These are phyloP conservation scores for Sesia bembeciformis DNA, from an alignment of 2,888 invertebrate species.

Conservation along the genomic window DNA sequence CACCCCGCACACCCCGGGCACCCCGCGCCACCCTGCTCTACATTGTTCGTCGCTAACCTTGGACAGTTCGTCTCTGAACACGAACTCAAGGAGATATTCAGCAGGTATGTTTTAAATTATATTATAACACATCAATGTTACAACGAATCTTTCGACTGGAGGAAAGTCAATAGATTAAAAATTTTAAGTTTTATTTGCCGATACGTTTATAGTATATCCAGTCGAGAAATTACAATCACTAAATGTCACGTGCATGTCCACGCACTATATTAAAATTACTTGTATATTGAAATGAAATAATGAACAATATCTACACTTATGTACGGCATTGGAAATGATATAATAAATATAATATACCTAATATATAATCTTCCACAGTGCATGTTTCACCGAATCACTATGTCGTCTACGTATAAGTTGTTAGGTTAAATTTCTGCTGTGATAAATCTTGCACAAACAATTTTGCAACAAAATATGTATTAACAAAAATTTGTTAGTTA, in stretches of 20 bases:
- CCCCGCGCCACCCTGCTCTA: conserved; percentile 93
- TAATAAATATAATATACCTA: conserved; percentile 22
- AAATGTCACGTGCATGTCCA: conserved; percentile 45
- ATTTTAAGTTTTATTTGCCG: background rate
- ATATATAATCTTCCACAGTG: conserved; percentile 51
- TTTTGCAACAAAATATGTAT: background rate
- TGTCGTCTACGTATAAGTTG: conserved; percentile 45
- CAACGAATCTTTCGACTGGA: conserved; percentile 25
- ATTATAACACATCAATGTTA: conserved; percentile 9
- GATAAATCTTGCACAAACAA: conserved; percentile 42
- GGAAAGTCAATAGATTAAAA: conserved; percentile 3
- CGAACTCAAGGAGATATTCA: conserved; percentile 98
- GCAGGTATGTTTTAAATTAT: conserved; percentile 83
- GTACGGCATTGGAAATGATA: conserved; percentile 10
- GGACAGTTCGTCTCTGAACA: conserved; percentile 98
- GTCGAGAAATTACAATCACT: conserved; percentile 24
- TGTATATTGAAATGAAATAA: background rate
- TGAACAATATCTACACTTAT: too few species aligned
- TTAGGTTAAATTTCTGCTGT: conserved; percentile 45
- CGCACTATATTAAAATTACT: conserved; percentile 7
- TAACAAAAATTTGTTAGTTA: background rate
- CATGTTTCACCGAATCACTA: conserved; percentile 66
- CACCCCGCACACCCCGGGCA: conserved; percentile 70
- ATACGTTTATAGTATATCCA: conserved; percentile 20
- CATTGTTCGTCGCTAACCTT: conserved; percentile 98